A percentile compares a stretch with the other conserved stretches of the same genome.
These are phyloP conservation scores for Pogonomyrmex californicus DNA, from an alignment of 1,140 invertebrate species.

Conservation along the genomic window DNA sequence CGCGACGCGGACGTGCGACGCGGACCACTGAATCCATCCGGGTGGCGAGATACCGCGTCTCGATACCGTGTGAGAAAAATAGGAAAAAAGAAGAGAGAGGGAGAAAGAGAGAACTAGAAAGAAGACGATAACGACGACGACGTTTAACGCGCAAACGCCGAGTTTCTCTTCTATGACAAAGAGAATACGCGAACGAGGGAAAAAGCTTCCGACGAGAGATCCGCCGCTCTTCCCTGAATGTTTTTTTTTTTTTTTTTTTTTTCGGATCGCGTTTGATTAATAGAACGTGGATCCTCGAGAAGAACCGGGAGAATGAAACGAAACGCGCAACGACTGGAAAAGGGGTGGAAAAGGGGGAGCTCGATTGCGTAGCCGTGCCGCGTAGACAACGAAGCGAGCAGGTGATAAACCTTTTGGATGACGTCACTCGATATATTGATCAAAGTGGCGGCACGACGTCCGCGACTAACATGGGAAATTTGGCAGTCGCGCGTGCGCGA, in stretches of 20 bases:
- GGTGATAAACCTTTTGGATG: constrained; percentile 39
- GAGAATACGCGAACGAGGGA: not conserved
- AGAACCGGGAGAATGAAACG: not conserved
- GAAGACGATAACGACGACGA: not conserved
- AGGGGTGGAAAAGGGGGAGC: not conserved
- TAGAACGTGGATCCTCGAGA: not conserved
- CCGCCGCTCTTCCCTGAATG: not conserved
- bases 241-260: not conserved
- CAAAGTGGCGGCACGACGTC: constrained; percentile 1
- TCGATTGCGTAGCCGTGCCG: not conserved
- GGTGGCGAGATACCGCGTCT: not conserved
- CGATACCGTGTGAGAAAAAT: not conserved
- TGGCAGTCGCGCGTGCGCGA: constrained; percentile 40
- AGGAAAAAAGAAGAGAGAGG: no score
- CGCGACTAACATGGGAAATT: constrained; percentile 30
- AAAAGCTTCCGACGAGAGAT: not conserved
- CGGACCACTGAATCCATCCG: not conserved
- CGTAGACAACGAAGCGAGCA: constrained; percentile 39
- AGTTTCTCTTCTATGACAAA: not conserved
- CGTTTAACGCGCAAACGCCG: constrained; percentile 25
- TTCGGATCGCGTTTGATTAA: not conserved
- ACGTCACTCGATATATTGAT: constrained; percentile 61
- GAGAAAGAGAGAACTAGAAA: not conserved
- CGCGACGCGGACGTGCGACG: not conserved
- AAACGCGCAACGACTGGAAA: not conserved